phyloP scores from a whole-genome alignment of 2,113 vertebrate species.

The Cinclus cinclus region DNA sequence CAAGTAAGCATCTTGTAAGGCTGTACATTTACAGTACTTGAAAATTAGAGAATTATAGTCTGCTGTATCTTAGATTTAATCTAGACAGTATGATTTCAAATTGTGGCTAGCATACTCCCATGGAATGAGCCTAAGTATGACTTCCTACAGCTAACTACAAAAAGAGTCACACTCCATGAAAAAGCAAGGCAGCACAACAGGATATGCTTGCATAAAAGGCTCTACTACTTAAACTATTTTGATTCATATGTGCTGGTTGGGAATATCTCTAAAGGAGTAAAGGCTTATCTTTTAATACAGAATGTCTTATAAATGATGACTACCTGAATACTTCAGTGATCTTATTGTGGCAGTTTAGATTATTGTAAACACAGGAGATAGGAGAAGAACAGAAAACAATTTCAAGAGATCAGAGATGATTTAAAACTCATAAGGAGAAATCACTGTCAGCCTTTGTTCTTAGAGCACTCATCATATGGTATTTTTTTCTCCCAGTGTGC shows the following conservation, averaged over 20 bases:
- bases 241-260: conserved; percentile 31
- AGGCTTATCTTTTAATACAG: conserved; percentile 63
- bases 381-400: conserved; percentile 60
- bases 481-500: conserved; percentile 25
- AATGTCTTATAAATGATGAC: conserved; percentile 57
- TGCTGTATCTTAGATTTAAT: conserved; percentile 12
- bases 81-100: background rate
- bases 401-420: conserved; percentile 67
- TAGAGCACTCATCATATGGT: conserved; percentile 2
- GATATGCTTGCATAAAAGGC: conserved; percentile 31
- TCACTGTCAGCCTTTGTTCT: conserved; percentile 58
- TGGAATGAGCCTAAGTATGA: background rate
- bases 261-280: conserved; percentile 54
- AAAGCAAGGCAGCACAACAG: conserved; percentile 39
- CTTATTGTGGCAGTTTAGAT: conserved; percentile 60
- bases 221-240: conserved; percentile 54
- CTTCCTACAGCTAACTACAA: background rate
- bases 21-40: background rate
- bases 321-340: conserved; percentile 49
- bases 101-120: background rate
- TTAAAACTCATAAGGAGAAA: conserved; percentile 69
- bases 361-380: conserved; percentile 61
- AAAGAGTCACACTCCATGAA: conserved; percentile 28
- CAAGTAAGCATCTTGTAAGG: background rate
- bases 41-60: background rate